These are phyloP conservation scores for Papilio aristodemus DNA, from an alignment of 1,140 invertebrate genomes.

Conservation along the genomic window DNA sequence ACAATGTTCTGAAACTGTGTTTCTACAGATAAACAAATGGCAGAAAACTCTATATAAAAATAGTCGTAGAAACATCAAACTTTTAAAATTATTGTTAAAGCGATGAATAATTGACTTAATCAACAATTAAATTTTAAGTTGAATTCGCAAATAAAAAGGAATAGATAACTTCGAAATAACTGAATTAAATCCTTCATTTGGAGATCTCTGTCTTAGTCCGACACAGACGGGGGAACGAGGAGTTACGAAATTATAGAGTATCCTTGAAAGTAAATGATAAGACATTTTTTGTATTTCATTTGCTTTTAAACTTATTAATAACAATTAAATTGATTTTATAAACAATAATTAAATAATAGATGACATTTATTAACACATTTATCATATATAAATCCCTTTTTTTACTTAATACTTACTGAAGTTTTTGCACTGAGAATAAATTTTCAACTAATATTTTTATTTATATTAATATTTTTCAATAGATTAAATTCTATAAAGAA, in stretches of 20 bases:
- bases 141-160: constrained; percentile 37
- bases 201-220: constrained; percentile 61
- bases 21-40: background rate
- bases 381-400: no score
- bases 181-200: constrained; percentile 72
- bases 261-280: background rate
- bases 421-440: no score
- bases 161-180: constrained; percentile 49
- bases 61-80: background rate
- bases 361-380: no score
- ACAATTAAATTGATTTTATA: no score
- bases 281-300: no score
- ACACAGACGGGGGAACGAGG: constrained; percentile 43
- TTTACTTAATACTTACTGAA: no score
- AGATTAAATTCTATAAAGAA: no score
- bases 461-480: no score
- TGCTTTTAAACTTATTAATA: no score
- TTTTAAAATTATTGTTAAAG: constrained; percentile 19
- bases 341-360: no score
- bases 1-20: no score
- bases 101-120: constrained; percentile 27
- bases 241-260: constrained; percentile 42
- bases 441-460: no score
- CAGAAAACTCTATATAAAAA: background rate
- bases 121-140: constrained; percentile 28